phyloP scores from a whole-genome alignment of 2,113 vertebrate genomes.

The Seriola aureovittata region DNA sequence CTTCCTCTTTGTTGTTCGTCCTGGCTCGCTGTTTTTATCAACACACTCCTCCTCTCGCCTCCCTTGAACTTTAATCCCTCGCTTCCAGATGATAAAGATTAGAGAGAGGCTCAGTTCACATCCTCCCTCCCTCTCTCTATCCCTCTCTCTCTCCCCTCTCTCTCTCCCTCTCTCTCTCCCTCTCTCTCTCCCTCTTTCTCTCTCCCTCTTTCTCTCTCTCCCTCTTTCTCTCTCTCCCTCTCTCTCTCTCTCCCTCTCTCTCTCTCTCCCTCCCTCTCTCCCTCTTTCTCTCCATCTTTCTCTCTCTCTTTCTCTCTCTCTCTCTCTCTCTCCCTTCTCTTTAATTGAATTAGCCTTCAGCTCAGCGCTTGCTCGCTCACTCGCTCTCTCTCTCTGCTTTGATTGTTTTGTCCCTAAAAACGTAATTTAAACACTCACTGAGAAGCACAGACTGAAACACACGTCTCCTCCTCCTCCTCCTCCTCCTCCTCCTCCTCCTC shows the following conservation, averaged over 20 bases:
- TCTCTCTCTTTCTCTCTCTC: too few relatives aligned
- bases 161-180: too few relatives aligned
- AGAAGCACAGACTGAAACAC: too few relatives aligned
- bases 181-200: too few relatives aligned
- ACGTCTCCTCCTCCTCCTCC: too few relatives aligned
- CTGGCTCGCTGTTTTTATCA: background rate
- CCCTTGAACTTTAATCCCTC: background rate
- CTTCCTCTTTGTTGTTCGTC: background rate
- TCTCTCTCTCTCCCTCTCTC: too few relatives aligned
- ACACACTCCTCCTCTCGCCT: background rate
- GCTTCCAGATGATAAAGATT: background rate
- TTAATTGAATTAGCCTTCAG: slow-evolving; percentile 10
- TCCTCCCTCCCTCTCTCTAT: background rate
- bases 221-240: too few relatives aligned
- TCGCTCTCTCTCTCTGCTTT: background rate
- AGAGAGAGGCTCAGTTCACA: background rate
- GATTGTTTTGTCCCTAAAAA: background rate
- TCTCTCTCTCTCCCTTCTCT: background rate
- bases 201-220: too few relatives aligned
- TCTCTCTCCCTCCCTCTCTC: too few relatives aligned
- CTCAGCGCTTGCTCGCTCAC: background rate
- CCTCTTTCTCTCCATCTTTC: too few relatives aligned
- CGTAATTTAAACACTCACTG: background rate
- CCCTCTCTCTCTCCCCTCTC: too few relatives aligned
- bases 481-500: too few relatives aligned